phyloP scores from a whole-genome alignment of 1,140 invertebrate genomes.

The Drosophila lacertosa region DNA sequence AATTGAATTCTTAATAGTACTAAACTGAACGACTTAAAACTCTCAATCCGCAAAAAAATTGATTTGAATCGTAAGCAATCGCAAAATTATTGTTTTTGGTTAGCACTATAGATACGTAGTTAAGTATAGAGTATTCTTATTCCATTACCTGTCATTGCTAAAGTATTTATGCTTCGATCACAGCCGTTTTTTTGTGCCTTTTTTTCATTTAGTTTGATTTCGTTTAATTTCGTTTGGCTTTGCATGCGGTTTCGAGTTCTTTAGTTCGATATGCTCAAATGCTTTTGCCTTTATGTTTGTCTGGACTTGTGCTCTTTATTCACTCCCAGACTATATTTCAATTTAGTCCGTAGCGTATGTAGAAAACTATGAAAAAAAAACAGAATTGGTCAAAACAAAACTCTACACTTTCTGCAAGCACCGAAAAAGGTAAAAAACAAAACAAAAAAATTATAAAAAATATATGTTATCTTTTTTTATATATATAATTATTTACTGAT shows the following conservation, averaged over 20 bases:
- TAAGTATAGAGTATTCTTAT: neutral
- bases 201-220: slow-evolving; percentile 22
- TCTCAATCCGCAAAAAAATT: no score
- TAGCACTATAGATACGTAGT: no score
- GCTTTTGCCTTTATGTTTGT: slow-evolving; percentile 37
- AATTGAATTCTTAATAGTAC: no score
- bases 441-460: slow-evolving; percentile 24
- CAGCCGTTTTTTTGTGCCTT: neutral
- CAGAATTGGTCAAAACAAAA: slow-evolving; percentile 70
- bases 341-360: slow-evolving; percentile 23
- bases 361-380: slow-evolving; percentile 34
- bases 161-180: slow-evolving; percentile 9
- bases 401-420: slow-evolving; percentile 83
- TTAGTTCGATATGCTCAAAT: slow-evolving; percentile 37
- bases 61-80: no score
- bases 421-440: slow-evolving; percentile 79
- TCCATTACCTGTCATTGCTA: slow-evolving; percentile 2
- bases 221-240: slow-evolving; percentile 8
- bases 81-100: no score
- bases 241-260: slow-evolving; percentile 48
- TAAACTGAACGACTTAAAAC: no score
- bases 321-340: slow-evolving; percentile 46
- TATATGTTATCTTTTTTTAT: slow-evolving; percentile 24
- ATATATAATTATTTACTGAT: slow-evolving; percentile 14
- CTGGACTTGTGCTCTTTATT: slow-evolving; percentile 38